Evolutionary conservation across 1,140 invertebrate genomes (phyloP).

Genomic region (Vollenhovia emeryi): DNA sequence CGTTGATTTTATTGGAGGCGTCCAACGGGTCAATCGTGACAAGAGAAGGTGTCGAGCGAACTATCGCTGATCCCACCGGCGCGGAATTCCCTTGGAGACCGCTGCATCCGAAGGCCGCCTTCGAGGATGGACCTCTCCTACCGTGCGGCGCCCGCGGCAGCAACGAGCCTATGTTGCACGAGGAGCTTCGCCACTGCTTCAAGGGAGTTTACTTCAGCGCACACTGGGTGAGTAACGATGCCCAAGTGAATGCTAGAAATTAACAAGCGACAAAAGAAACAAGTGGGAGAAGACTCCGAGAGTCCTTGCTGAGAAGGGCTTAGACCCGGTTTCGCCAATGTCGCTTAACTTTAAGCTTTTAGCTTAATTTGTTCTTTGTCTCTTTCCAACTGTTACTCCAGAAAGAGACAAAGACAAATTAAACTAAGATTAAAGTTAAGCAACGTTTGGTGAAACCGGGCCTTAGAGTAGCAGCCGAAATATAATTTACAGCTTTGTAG

Average conservation of each 20-base stretch:
- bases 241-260: not conserved
- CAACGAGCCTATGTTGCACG: conserved; percentile 85
- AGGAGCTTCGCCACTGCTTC: conserved; percentile 87
- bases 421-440: no score
- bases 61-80: conserved; percentile 89
- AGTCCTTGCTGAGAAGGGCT: no score
- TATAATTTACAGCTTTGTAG: no score
- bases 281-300: no score
- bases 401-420: no score
- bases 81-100: conserved; percentile 90
- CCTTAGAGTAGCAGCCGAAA: no score
- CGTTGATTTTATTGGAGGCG: conserved; percentile 90
- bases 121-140: conserved; percentile 88
- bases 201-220: conserved; percentile 93
- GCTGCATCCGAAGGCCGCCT: conserved; percentile 86
- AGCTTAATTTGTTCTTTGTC: no score
- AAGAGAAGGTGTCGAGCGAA: conserved; percentile 89
- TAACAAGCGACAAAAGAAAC: no score
- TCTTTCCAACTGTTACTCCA: no score
- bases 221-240: conserved; percentile 88
- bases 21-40: conserved; percentile 87
- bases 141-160: conserved; percentile 85
- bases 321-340: no score
- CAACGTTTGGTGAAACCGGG: no score
- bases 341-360: no score